Percentiles rank a stretch among this genome's conserved stretches.
Conservation (phyloP, 2,888 invertebrate genomes). For the Drosophila histrio region DNA sequence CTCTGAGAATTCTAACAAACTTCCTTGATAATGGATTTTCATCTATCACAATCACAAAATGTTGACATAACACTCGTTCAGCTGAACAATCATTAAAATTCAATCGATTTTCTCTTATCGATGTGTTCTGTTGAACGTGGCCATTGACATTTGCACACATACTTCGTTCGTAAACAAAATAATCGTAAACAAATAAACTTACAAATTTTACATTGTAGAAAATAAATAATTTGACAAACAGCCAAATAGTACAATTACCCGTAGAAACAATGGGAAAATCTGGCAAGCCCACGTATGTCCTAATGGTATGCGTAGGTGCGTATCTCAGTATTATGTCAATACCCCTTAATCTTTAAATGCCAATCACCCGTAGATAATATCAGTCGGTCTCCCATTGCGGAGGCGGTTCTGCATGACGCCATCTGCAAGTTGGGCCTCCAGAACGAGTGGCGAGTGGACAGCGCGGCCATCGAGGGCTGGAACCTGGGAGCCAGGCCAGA, state of each 20-base stretch:
- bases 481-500: conserved; percentile 94
- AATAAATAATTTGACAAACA: background rate
- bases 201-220: background rate
- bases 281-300: conserved; percentile 42
- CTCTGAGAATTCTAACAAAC: no score
- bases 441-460: conserved; percentile 92
- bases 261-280: conserved; percentile 16
- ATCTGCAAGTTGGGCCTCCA: conserved; percentile 87
- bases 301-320: conserved; percentile 80
- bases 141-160: conserved; percentile 1
- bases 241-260: no score
- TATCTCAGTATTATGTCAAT: background rate
- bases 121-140: no score
- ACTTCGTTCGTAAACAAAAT: background rate
- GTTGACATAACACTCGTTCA: no score
- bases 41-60: no score
- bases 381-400: conserved; percentile 97
- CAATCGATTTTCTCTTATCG: no score
- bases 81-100: no score
- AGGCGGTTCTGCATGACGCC: conserved; percentile 92
- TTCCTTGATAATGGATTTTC: no score
- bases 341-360: background rate
- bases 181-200: background rate
- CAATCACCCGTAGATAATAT: conserved; percentile 90
- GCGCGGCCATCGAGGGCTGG: conserved; percentile 94